Conservation (phyloP, 2,888 invertebrate species). For the Drosophila mulleri region DNA sequence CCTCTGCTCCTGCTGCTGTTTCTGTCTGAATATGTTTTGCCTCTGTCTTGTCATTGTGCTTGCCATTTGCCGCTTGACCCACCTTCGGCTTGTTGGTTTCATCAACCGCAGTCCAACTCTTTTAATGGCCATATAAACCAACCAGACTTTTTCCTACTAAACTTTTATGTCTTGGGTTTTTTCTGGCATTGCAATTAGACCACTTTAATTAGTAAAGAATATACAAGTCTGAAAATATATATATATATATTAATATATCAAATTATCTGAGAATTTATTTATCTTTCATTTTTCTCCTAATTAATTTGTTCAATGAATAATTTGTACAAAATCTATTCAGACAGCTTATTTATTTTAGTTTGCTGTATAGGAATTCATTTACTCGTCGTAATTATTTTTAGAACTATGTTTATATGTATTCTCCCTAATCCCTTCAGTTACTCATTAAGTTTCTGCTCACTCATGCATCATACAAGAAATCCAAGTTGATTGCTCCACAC, state of each 20-base stretch:
- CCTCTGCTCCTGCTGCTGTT: background rate
- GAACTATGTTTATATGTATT: background rate
- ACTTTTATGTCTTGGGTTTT: slow-evolving; percentile 19
- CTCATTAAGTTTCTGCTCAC: slow-evolving; percentile 6
- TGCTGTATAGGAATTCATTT: background rate
- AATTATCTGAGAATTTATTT: too few species aligned
- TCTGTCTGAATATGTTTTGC: background rate
- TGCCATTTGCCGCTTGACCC: slow-evolving; percentile 25
- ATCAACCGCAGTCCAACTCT: slow-evolving; percentile 9
- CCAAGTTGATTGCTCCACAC: slow-evolving; percentile 15
- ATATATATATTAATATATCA: too few species aligned
- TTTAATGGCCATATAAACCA: slow-evolving; percentile 28
- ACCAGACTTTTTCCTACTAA: slow-evolving; percentile 35
- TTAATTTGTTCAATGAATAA: background rate
- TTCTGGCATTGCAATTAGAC: background rate
- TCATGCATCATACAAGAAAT: slow-evolving; percentile 2
- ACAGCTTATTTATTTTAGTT: too few species aligned
- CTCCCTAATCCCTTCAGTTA: background rate
- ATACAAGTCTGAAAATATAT: too few species aligned
- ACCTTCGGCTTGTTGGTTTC: slow-evolving; percentile 5
- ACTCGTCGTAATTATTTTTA: background rate
- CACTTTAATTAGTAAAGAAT: too few species aligned
- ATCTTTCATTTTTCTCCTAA: too few species aligned
- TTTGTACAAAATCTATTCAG: too few species aligned
- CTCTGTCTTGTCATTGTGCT: slow-evolving; percentile 9